A percentile compares a stretch with the other conserved stretches of the same genome.
phyloP scores from a whole-genome alignment of 2,797 vertebrate species.

The Liasis olivaceus region DNA sequence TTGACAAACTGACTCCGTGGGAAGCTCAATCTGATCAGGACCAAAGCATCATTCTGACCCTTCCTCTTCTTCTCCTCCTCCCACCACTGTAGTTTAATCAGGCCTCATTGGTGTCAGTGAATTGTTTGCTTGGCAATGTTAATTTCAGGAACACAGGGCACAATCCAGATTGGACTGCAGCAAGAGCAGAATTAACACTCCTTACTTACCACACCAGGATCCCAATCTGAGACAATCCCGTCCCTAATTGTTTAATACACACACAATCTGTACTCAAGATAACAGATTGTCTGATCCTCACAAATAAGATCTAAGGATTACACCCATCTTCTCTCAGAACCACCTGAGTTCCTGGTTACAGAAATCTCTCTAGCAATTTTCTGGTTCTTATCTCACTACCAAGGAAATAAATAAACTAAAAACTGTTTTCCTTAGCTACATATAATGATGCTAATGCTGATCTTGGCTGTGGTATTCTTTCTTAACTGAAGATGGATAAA shows the following conservation, averaged over 20 bases:
- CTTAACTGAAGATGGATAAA: not conserved
- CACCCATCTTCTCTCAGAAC: not conserved
- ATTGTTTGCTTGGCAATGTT: not conserved
- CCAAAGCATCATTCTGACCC: not conserved
- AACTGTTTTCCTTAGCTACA: not conserved
- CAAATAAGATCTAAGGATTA: not conserved
- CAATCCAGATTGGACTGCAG: not conserved
- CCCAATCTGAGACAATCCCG: not conserved
- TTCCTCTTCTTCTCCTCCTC: not conserved
- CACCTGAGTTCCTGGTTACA: not conserved
- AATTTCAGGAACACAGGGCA: not conserved
- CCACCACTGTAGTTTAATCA: no score
- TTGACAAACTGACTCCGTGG: not conserved
- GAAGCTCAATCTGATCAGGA: not conserved
- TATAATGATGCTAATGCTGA: not conserved
- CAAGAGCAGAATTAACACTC: not conserved
- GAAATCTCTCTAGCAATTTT: not conserved
- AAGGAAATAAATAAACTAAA: not conserved
- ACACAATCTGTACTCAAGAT: not conserved
- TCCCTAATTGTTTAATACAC: not conserved
- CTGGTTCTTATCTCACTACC: not conserved
- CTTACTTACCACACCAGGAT: not conserved
- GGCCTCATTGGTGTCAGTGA: not conserved
- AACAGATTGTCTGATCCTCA: not conserved
- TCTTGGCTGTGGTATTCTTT: not conserved